Percentiles rank a stretch among this genome's conserved stretches.
Conservation (phyloP, 2,888 invertebrate species). For the Eupelmus urozonus region DNA sequence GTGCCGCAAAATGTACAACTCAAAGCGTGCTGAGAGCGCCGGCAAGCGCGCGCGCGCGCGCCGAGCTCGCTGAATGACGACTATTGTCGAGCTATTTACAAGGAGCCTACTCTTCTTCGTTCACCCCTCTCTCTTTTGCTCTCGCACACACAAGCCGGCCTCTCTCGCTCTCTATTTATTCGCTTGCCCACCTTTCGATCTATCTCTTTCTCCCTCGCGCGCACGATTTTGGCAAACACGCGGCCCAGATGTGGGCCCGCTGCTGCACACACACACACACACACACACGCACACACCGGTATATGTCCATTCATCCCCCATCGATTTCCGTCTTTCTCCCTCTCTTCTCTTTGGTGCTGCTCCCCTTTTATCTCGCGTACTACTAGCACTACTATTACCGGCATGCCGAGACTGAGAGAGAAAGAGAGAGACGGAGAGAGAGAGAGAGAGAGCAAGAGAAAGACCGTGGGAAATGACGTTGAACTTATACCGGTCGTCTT, state of each 20-base stretch:
- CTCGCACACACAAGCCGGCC: constrained; percentile 31
- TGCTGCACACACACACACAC: constrained; percentile 26
- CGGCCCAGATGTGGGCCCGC: constrained; percentile 52
- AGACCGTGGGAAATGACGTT: constrained; percentile 74
- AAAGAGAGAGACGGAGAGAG: not conserved
- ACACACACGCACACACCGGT: constrained; percentile 13
- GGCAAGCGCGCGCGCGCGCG: too few relatives aligned
- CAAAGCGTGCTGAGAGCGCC: constrained; percentile 58
- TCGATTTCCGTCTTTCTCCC: constrained; percentile 44
- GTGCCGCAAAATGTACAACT: constrained; percentile 8
- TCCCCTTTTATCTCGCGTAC: constrained; percentile 17
- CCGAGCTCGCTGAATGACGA: constrained; percentile 63
- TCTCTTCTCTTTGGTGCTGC: constrained; percentile 12
- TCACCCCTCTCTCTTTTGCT: constrained; percentile 46
- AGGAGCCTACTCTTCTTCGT: constrained; percentile 57
- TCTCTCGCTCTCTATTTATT: constrained; percentile 25
- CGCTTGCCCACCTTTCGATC: constrained; percentile 39
- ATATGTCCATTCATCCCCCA: constrained; percentile 54
- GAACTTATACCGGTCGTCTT: constrained; percentile 64
- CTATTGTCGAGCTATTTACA: constrained; percentile 64
- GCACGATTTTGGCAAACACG: constrained; percentile 52
- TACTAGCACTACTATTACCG: constrained; percentile 39
- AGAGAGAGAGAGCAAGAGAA: not conserved
- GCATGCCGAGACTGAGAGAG: constrained; percentile 16
- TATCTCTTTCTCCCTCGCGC: constrained; percentile 27